Percentiles rank a stretch among this genome's conserved stretches.
Evolutionary conservation across 1,140 invertebrate species (phyloP).

Genomic region (Pemphigus obesinymphae): DNA sequence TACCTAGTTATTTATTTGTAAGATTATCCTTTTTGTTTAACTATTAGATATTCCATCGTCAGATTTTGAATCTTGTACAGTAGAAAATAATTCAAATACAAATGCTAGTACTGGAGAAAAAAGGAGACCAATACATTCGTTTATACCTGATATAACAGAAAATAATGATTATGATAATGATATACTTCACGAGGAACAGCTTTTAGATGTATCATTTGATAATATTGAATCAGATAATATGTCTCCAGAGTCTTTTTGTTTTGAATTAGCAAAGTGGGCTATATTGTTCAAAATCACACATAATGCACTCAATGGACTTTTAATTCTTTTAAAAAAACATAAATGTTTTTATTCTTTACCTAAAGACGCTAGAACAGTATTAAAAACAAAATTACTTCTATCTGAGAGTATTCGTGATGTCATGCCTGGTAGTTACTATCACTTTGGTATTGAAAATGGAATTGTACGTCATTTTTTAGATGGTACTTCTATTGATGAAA

Average conservation of each 20-base stretch:
- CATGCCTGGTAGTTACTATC: conserved; percentile 39
- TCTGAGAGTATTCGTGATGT: neutral
- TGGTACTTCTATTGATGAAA: neutral
- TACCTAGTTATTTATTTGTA: neutral
- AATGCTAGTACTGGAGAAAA: neutral
- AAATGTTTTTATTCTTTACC: neutral
- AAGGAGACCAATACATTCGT: neutral
- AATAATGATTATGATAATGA: neutral
- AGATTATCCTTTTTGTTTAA: neutral
- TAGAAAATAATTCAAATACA: neutral
- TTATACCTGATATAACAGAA: neutral
- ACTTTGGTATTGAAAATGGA: conserved; percentile 41
- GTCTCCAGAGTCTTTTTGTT: neutral
- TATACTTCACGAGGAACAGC: neutral
- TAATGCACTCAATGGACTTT: neutral
- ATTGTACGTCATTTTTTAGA: neutral
- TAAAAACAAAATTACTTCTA: neutral
- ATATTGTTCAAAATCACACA: neutral
- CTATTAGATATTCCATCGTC: neutral
- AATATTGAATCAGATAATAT: neutral
- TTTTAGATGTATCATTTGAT: neutral
- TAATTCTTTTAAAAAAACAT: neutral
- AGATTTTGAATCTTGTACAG: neutral
- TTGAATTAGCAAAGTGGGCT: neutral
- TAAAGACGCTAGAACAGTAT: neutral